Evolutionary conservation across 2,888 invertebrate genomes (phyloP), one percentile per base, ranked within the genome.

Genomic region (Drosophila tanythrix): DNA sequence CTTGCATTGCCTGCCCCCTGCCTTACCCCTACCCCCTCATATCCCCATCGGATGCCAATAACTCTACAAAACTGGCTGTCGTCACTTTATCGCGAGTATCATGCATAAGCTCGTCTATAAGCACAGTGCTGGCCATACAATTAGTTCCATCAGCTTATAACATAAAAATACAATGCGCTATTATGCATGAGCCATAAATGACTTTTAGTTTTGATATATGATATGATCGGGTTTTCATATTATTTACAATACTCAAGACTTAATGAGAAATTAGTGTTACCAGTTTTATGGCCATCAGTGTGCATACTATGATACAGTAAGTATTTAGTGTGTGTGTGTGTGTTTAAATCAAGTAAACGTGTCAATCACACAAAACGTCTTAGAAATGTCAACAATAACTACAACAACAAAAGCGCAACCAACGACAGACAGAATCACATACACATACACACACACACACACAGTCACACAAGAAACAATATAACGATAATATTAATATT

Each of bases 291-390:
- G 15, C 35, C 35, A 35, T 10, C 8, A 18, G 15, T 53, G 25
- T 53, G 25, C 21, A 35, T 25, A 35, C 18, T 15, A 25, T 25
- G 46, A 25, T 35, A 25, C 25, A 25, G 25, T 53, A 53, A 35
- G 53, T 53, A 21, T 33, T 21, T 27, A 63, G 51, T 70, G 31
- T 35, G 35, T 36, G 27, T 46, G 46, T 56, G 29, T 60, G 70
- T 74, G 76, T 51, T 80, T 52, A 67, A 80, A 76, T 78, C 77
- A 80, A 80, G 81, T 71, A 80, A 71, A 78, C 81, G 77, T 78
- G 78, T 78, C 81, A 81, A 80, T 78, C 78, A 80, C 60, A 74
- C 55, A 61, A 40, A 76, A 76, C 61, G 76, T 65, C 76, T 76
- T 70, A 64, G 48, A 76, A 75, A 70, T 79, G 76, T 75, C 80